Evolutionary conservation across 2,888 invertebrate species (phyloP), one percentile per base, ranked within the genome.

Genomic region (Erebia palarica): DNA sequence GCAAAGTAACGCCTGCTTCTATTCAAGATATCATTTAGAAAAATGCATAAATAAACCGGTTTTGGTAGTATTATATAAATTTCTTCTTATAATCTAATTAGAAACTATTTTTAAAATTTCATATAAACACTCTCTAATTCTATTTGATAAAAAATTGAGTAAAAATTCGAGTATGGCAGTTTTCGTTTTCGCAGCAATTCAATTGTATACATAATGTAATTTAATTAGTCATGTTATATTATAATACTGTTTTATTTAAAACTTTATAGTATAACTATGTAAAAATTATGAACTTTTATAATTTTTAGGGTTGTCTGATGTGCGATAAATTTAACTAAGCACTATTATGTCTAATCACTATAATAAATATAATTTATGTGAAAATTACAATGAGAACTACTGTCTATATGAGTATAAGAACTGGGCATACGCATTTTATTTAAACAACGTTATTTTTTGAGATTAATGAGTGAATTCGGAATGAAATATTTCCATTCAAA

Each of bases 121-220:
- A 78, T 80, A 80, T 75, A 79, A 77, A 78, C 71, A 55, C 44
- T 73, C 70, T 72, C 76, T 76, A 79, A 77, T 9, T 71, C 74
- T 78, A 75, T 73, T 77, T 74, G 75, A 75, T 78, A 82, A 79
- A 84, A 87, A 86, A 79, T 77, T 80, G 67, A 82, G 78, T 87
- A 81, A 84, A 88, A 90, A 89, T 88, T 91, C 88, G 88, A 89
- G 81, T 85, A 82, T 89, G 90, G 90, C 91, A 91, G 91, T 90
- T 84, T 84, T 80, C 80, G 84, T 86, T 84, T 75, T 78, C 74
- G 81, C 75, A 16, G 80, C 64, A 69, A 70, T 76, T 69, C 18
- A 51, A 16, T 73, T 42, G 36, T 65, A 53, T 51, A 53, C 64
- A 66, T 36, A 13, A 27, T 58, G 10, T 58, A 27, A 47, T 47